A percentile compares a stretch with the other conserved stretches of the same genome.
Evolutionary conservation across 2,113 vertebrate genomes (phyloP).

Genomic region (Fukomys damarensis): DNA sequence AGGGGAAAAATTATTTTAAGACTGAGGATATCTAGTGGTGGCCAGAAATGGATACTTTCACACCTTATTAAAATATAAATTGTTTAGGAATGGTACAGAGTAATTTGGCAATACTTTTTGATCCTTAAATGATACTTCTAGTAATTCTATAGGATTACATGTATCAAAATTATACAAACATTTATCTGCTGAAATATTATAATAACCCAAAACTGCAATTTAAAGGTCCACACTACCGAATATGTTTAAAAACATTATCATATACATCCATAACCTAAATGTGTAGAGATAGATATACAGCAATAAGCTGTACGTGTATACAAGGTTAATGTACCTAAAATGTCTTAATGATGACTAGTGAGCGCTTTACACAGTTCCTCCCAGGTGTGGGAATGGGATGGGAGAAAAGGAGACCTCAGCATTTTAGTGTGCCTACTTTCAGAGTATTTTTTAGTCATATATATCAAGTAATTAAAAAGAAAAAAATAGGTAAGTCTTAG

Average conservation of each 20-base stretch:
- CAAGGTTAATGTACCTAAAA: neutral
- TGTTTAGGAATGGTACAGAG: neutral
- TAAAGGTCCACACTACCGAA: neutral
- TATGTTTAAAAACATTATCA: neutral
- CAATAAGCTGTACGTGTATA: neutral
- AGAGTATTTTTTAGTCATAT: neutral
- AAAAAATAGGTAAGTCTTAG: neutral
- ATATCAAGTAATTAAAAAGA: neutral
- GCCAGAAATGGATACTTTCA: neutral
- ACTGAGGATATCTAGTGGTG: neutral
- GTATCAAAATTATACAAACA: neutral
- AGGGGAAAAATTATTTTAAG: neutral
- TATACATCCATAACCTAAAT: neutral
- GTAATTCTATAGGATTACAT: neutral
- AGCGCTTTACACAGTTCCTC: neutral
- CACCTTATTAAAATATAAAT: neutral
- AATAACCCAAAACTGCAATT: neutral
- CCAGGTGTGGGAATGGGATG: too few relatives aligned
- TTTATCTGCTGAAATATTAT: neutral
- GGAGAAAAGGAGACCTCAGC: neutral
- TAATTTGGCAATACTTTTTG: neutral
- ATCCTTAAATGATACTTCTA: neutral
- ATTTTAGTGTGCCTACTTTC: neutral
- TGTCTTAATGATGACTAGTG: neutral
- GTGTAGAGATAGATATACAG: neutral